Base-by-base conservation (phyloP, 2,797 vertebrate species). In the Platyrinchus mystaceus region DNA sequence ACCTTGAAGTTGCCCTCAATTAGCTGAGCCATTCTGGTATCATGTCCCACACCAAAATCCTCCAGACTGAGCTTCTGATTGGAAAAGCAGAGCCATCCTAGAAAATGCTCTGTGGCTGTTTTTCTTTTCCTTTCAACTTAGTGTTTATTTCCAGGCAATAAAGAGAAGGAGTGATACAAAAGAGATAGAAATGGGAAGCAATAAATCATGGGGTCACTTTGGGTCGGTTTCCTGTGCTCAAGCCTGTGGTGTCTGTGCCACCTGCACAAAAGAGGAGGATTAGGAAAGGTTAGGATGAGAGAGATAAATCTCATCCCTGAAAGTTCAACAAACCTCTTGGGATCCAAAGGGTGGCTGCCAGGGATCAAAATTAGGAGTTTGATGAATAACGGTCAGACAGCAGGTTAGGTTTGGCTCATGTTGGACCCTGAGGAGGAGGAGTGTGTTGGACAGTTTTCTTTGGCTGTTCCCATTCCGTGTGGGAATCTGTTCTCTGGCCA, bases 1-100 rank as follows among this genome's bases (percentile, higher is more conserved):
- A 89, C 89, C 91, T 91, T 85, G 89, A 80, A 68, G 89, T 87
- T 96, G 95, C 81, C 89, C 92, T 96, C 95, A 90, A 84, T 96
- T 92, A 94, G 89, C 84, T 74, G 81, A 87, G 75, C 91, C 47
- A 24, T 94, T 94, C 84, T 47, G 3, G 30, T 63, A 52, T 63
- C 16, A 0, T 77, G 84, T 89, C 87, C 81, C 63, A 52, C 43
- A 82, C 89, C 89, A 87, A 69, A 92, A 77, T 52, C 44, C 56
- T 89, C 59, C 10, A 1, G 63, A 52, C 17, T 5, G 4, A 63
- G 24, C 81, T 76, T 52, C 78, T 92, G 71, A 50, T 64, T 84
- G 55, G 77, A 79, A 84, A 37, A 93, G 80, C 70, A 71, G 77
- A 73, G 26, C 70, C 62, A 67, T 73, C 43, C 67, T 27, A 50